Conservation (phyloP, 1,140 invertebrate species). For the Lysiphlebus fabarum region DNA sequence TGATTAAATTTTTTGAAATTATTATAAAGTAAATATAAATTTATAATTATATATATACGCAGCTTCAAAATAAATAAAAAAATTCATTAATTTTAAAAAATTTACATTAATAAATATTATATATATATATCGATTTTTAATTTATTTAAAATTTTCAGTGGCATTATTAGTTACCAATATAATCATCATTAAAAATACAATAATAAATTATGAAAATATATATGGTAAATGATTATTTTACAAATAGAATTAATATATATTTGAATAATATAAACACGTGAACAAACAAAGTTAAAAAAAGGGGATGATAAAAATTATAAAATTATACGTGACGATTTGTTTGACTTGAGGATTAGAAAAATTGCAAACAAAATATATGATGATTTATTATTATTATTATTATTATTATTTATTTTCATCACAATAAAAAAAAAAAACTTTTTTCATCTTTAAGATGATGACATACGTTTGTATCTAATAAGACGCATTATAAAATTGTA, state of each 20-base stretch:
- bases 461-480: not conserved
- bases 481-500: too few species aligned
- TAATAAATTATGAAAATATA: not conserved
- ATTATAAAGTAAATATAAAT: too few species aligned
- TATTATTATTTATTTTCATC: not conserved
- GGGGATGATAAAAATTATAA: constrained; percentile 12
- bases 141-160: not conserved
- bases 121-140: not conserved
- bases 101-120: not conserved
- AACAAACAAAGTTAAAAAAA: constrained; percentile 4
- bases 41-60: too few species aligned
- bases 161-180: not conserved
- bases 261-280: constrained; percentile 18
- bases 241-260: not conserved
- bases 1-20: too few species aligned
- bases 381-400: not conserved
- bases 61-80: too few species aligned
- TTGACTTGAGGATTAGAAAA: constrained; percentile 17
- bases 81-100: too few species aligned
- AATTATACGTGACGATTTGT: constrained; percentile 16
- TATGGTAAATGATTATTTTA: too few species aligned
- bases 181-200: not conserved
- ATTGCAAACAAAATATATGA: not conserved
- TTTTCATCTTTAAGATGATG: constrained; percentile 5
- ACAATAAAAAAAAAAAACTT: too few species aligned